Conservation (phyloP, 2,888 invertebrate genomes). For the Ramazzottius varieornatus region DNA sequence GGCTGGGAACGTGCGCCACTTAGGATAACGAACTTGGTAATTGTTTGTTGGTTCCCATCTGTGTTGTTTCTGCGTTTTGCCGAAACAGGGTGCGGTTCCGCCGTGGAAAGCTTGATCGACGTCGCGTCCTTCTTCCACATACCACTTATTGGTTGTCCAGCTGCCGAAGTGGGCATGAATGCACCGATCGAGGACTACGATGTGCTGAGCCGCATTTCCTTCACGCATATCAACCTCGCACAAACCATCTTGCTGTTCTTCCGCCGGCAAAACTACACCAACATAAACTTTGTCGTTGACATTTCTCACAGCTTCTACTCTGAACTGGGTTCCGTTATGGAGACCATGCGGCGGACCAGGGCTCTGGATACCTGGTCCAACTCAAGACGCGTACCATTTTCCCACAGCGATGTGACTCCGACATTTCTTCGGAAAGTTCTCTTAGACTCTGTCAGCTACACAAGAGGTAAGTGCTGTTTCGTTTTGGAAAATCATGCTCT, state of each 20-base stretch:
- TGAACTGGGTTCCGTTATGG: neutral
- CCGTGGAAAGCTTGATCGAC: neutral
- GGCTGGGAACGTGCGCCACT: no score
- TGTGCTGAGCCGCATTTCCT: neutral
- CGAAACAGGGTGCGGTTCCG: neutral
- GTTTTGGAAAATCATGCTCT: neutral
- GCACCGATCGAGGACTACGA: neutral
- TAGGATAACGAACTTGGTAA: no score
- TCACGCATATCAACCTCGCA: neutral
- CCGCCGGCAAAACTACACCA: neutral
- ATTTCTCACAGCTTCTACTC: neutral
- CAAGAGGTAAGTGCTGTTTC: neutral
- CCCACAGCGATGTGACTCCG: no score
- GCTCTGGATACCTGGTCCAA: no score
- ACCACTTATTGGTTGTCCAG: neutral
- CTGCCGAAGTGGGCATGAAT: neutral
- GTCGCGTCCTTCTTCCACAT: neutral
- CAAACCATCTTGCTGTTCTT: neutral
- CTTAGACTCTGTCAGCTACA: neutral
- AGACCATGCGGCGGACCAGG: neutral
- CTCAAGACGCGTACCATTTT: no score
- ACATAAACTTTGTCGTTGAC: neutral
- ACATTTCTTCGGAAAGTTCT: no score
- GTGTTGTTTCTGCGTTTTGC: no score
- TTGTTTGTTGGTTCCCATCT: no score